A percentile compares a stretch with the other conserved stretches of the same genome.
phyloP scores from a whole-genome alignment of 1,140 invertebrate genomes.

The Bombus confusus region DNA sequence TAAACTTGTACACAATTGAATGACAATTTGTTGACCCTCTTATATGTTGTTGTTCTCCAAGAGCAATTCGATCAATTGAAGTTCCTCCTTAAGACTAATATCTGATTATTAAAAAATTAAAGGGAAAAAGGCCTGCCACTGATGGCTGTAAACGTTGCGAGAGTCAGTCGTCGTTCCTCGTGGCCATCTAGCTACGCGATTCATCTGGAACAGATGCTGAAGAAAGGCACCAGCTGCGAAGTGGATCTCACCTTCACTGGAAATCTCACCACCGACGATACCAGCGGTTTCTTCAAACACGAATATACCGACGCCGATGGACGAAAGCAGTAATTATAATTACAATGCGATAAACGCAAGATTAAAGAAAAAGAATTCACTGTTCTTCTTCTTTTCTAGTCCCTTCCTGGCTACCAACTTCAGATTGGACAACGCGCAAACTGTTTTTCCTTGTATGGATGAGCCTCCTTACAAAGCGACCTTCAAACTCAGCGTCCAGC shows the following conservation, averaged over 20 bases:
- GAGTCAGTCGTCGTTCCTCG: conserved; percentile 5
- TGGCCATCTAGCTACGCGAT: conserved; percentile 71
- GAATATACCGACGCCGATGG: conserved; percentile 82
- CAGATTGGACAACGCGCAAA: conserved; percentile 90
- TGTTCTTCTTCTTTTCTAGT: conserved; percentile 72
- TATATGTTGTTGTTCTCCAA: too few relatives aligned
- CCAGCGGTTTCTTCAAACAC: conserved; percentile 85
- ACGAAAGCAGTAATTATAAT: conserved; percentile 79
- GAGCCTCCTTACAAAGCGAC: conserved; percentile 92
- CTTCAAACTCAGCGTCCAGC: conserved; percentile 86
- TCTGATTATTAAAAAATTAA: background rate
- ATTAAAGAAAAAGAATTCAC: background rate
- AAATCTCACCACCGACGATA: conserved; percentile 83
- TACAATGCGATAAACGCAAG: background rate
- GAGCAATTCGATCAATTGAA: background rate
- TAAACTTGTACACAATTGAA: too few relatives aligned
- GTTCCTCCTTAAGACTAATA: background rate
- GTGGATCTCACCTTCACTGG: conserved; percentile 85
- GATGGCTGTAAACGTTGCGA: conserved; percentile 53
- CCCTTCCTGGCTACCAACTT: conserved; percentile 89
- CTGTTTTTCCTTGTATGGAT: conserved; percentile 96
- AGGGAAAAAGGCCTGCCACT: conserved; percentile 20
- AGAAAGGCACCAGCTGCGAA: conserved; percentile 80
- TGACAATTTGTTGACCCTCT: background rate
- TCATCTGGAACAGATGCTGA: conserved; percentile 83